Evolutionary conservation across 2,113 vertebrate genomes (phyloP), one percentile per base, ranked within the genome.

Genomic region (Riparia riparia): DNA sequence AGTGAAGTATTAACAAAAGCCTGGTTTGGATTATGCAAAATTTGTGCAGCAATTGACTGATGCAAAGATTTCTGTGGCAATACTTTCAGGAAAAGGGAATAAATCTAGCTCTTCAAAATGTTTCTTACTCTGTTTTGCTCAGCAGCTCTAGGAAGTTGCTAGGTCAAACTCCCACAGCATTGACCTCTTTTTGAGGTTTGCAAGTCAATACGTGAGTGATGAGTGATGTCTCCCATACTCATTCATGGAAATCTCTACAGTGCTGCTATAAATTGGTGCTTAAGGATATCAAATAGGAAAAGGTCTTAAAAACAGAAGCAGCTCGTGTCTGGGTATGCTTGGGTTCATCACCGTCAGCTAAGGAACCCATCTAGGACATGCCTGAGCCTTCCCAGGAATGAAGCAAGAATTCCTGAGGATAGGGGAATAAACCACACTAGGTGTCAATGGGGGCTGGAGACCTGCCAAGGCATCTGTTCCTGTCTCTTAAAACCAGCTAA

Each of bases 21-120:
- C 72, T 65, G 11, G 45, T 58, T 86, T 73, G 85, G 84, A 93
- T 96, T 93, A 96, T 39, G 79, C 80, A 71, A 80, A 94, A 88
- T 19, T 61, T 29, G 14, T 60, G 39, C 70, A 85, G 70, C 56
- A 54, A 37, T 1, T 65, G 74, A 32, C 26, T 61, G 50, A 57
- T 61, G 32, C 39, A 79, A 50, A 66, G 29, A 89, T 70, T 77
- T 49, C 47, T 86, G 51, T 26, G 42, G 84, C 42, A 78, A 71
- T 14, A 58, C 3, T 82, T 84, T 17, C 21, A 49, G 51, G 56
- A 65, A 26, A 64, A 83, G 29, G 69, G 80, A 92, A 58, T 32
- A 50, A 5, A n/a, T 9, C 41, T n/a, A 56, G 28, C 34, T 58
- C 28, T 71, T 76, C 25, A 54, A 80, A 66, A 32, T 14, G 25